These are phyloP conservation scores for Glaucidium brasilianum DNA, from an alignment of 2,113 vertebrate species.

Conservation along the genomic window DNA sequence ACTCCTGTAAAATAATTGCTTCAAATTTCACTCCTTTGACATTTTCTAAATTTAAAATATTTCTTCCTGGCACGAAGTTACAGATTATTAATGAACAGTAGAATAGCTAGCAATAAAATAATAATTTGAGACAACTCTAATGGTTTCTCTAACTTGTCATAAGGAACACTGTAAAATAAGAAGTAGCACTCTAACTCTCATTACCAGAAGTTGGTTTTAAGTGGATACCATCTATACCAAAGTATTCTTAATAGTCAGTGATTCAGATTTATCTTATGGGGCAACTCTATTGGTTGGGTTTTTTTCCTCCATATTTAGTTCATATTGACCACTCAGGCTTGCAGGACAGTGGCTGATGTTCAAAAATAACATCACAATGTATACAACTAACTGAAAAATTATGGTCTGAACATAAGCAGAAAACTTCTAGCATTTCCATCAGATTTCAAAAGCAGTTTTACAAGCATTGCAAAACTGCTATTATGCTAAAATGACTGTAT, in stretches of 20 bases:
- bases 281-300: background rate
- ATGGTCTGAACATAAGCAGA: background rate
- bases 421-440: background rate
- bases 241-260: background rate
- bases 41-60: slow-evolving; percentile 45
- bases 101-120: slow-evolving; percentile 42
- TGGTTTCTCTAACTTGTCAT: slow-evolving; percentile 18
- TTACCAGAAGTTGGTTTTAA: background rate
- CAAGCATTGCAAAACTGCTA: background rate
- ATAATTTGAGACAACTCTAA: slow-evolving; percentile 23
- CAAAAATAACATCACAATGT: background rate
- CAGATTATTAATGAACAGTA: slow-evolving; percentile 52
- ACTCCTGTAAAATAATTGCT: background rate
- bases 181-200: background rate
- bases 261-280: background rate
- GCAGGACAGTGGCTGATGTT: background rate
- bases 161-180: background rate
- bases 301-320: background rate
- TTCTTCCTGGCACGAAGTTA: background rate
- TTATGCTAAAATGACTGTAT: background rate
- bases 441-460: background rate
- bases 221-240: background rate
- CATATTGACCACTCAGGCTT: background rate
- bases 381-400: background rate
- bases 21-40: slow-evolving; percentile 23